Conservation (phyloP, 2,888 invertebrate species). For the Caenorhabditis imperialis region DNA sequence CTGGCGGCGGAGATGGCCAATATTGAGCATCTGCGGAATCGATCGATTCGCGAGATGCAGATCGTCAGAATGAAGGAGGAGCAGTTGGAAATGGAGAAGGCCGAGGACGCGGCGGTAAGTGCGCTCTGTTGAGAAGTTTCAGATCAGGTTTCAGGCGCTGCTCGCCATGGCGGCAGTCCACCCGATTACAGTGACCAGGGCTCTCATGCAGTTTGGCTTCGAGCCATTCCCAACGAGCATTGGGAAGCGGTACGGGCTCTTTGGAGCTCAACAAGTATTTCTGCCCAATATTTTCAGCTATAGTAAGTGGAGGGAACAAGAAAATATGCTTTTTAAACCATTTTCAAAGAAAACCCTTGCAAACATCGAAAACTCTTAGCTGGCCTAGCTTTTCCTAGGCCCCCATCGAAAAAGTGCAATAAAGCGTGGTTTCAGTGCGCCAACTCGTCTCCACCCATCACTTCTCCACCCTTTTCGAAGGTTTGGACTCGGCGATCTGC, state of each 20-base stretch:
- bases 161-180: constrained; percentile 13
- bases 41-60: constrained; percentile 14
- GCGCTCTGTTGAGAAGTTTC: not conserved
- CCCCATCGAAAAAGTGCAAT: too few species aligned
- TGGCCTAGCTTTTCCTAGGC: too few species aligned
- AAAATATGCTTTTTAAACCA: not conserved
- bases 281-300: constrained; percentile 25
- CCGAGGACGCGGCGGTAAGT: constrained; percentile 6
- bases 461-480: constrained; percentile 9
- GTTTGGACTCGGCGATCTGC: constrained; percentile 20
- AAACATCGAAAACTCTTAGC: too few species aligned
- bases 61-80: not conserved
- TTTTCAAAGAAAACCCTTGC: too few species aligned
- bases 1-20: constrained; percentile 13
- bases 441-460: not conserved
- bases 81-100: constrained; percentile 6
- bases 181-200: constrained; percentile 29
- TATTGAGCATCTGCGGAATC: constrained; percentile 6
- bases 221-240: constrained; percentile 8
- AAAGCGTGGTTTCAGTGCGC: constrained; percentile 14
- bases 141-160: not conserved
- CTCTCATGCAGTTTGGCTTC: constrained; percentile 27
- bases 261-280: not conserved
- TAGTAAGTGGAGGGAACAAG: constrained; percentile 2
- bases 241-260: not conserved